Conservation (phyloP, 2,888 invertebrate genomes). For the Serripes groenlandicus region DNA sequence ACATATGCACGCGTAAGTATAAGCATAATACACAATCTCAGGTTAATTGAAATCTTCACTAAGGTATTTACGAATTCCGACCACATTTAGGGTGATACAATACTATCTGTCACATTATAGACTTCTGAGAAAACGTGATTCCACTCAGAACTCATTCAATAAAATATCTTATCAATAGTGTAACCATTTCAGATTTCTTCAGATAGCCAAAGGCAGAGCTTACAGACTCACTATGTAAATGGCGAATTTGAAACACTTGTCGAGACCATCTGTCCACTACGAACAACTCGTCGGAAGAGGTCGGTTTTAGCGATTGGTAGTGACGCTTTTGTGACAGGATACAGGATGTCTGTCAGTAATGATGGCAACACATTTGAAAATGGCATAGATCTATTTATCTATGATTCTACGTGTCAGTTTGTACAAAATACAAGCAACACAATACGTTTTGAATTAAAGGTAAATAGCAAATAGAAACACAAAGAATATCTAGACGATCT, state of each 20-base stretch:
- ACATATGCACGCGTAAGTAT: no score
- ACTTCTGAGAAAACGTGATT: no score
- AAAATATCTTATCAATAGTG: no score
- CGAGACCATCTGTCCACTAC: constrained; percentile 3
- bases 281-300: background rate
- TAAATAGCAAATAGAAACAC: no score
- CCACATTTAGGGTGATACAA: no score
- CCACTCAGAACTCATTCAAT: no score
- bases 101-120: no score
- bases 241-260: constrained; percentile 13
- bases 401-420: constrained; percentile 36
- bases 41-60: no score
- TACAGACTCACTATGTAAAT: background rate
- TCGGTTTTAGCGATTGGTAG: background rate
- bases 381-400: constrained; percentile 31
- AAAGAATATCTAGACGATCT: no score
- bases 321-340: constrained; percentile 24
- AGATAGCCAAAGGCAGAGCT: background rate
- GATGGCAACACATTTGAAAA: constrained; percentile 30
- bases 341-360: constrained; percentile 44
- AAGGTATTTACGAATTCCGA: no score
- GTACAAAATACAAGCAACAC: background rate
- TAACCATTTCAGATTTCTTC: constrained; percentile 2
- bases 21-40: no score
- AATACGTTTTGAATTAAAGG: constrained; percentile 9